phyloP scores from a whole-genome alignment of 2,888 invertebrate genomes.

The Plemyria rubiginata region DNA sequence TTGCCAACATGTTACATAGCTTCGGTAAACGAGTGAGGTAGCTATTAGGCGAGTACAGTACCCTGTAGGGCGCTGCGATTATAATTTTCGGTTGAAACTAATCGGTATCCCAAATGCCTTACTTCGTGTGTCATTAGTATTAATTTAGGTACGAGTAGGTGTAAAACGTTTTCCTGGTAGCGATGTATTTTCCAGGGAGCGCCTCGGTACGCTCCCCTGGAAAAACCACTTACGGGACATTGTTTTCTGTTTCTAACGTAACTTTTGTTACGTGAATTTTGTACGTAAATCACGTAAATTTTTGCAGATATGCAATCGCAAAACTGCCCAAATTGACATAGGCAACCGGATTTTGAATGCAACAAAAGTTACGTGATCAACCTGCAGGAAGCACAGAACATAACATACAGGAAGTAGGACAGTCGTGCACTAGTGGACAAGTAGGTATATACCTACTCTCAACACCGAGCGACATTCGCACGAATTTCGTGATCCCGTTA shows the following conservation, averaged over 20 bases:
- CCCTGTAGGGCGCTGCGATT: no score
- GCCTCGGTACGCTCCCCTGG: neutral
- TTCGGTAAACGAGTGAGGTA: no score
- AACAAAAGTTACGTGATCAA: no score
- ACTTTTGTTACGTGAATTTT: no score
- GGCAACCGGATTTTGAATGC: no score
- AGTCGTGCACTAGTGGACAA: neutral
- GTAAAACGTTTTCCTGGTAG: constrained; percentile 23
- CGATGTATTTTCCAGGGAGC: constrained; percentile 24
- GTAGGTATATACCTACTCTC: neutral
- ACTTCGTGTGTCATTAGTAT: neutral
- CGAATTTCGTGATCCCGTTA: constrained; percentile 27
- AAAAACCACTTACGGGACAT: constrained; percentile 17
- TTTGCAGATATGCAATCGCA: no score
- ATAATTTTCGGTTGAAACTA: neutral
- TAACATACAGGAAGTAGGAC: neutral
- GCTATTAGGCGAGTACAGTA: no score
- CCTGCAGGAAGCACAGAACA: no score
- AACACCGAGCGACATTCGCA: neutral
- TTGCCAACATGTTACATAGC: no score
- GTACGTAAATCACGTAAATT: no score
- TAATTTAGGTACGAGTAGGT: constrained; percentile 1
- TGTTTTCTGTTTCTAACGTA: constrained; percentile 18
- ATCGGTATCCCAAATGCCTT: neutral
- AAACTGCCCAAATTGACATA: no score